Evolutionary conservation across 2,113 vertebrate genomes (phyloP).

Genomic region (Trochalopteron elliotii): DNA sequence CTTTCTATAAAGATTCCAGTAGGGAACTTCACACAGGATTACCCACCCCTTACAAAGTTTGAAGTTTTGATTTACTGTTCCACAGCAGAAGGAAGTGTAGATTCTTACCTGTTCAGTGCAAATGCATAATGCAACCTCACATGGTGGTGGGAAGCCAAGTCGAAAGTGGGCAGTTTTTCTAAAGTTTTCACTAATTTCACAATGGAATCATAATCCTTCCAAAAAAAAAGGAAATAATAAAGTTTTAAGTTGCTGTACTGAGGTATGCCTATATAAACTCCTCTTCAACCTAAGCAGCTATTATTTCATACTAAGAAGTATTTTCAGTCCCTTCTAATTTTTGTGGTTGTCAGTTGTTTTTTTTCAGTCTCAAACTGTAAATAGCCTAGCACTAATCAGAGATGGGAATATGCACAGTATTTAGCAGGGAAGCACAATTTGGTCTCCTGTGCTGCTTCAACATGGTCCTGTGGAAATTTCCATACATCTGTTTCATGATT

Average conservation of each 20-base stretch:
- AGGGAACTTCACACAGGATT: neutral
- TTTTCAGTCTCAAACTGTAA: neutral
- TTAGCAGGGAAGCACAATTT: neutral
- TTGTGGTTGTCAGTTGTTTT: neutral
- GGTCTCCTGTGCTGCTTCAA: neutral
- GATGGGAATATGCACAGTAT: neutral
- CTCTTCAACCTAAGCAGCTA: neutral
- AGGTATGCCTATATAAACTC: neutral
- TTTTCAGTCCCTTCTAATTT: neutral
- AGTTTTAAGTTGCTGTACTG: neutral
- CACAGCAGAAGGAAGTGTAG: neutral
- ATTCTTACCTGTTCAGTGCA: constrained; percentile 91
- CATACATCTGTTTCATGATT: neutral
- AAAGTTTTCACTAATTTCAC: constrained; percentile 95
- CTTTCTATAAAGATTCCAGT: neutral
- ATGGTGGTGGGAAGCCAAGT: constrained; percentile 90
- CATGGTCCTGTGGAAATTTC: neutral
- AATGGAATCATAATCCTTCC: constrained; percentile 94
- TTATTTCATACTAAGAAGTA: neutral
- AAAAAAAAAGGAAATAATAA: constrained; percentile 47
- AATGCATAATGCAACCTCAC: constrained; percentile 98
- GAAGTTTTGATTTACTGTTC: neutral
- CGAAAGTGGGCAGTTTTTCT: constrained; percentile 96
- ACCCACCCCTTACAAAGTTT: neutral
- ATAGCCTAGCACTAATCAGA: neutral